These are phyloP conservation scores for Drosophila lacertosa DNA, from an alignment of 1,140 invertebrate species.

Conservation along the genomic window DNA sequence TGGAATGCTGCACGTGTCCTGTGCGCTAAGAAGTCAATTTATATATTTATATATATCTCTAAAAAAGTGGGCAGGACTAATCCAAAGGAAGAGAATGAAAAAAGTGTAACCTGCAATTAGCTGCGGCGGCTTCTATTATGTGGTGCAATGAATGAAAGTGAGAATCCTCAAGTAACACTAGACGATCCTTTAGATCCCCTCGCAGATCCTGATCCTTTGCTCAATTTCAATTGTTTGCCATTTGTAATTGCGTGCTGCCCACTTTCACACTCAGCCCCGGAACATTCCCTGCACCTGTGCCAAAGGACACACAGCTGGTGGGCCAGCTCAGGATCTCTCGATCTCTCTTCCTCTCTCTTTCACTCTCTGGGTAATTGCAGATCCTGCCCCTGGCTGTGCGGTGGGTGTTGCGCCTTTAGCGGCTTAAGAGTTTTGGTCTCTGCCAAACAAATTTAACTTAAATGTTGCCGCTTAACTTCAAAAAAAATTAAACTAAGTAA, in stretches of 20 bases:
- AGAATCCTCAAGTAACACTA: conserved; percentile 64
- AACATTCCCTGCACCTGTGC: conserved; percentile 24
- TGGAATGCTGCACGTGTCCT: conserved; percentile 65
- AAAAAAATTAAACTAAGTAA: conserved; percentile 3
- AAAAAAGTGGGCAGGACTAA: conserved; percentile 31
- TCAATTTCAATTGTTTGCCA: conserved; percentile 41
- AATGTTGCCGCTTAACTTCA: conserved; percentile 30
- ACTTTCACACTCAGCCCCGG: conserved; percentile 54
- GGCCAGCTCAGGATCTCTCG: background rate
- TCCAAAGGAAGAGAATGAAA: conserved; percentile 1
- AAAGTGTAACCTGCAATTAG: conserved; percentile 29
- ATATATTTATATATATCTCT: conserved; percentile 38
- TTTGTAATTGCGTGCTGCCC: conserved; percentile 63
- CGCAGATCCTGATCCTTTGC: conserved; percentile 1
- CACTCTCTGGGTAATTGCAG: conserved; percentile 57
- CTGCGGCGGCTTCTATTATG: conserved; percentile 64
- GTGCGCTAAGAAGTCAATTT: conserved; percentile 79
- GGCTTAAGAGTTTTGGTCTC: conserved; percentile 49
- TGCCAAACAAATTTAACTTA: conserved; percentile 34
- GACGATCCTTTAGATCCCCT: conserved; percentile 1
- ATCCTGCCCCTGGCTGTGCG: conserved; percentile 42
- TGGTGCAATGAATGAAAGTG: conserved; percentile 82
- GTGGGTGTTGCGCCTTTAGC: conserved; percentile 78
- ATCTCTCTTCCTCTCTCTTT: background rate
- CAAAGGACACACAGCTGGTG: conserved; percentile 49